Conservation (phyloP, 1,140 invertebrate genomes). For the Meloidogyne hapla region DNA sequence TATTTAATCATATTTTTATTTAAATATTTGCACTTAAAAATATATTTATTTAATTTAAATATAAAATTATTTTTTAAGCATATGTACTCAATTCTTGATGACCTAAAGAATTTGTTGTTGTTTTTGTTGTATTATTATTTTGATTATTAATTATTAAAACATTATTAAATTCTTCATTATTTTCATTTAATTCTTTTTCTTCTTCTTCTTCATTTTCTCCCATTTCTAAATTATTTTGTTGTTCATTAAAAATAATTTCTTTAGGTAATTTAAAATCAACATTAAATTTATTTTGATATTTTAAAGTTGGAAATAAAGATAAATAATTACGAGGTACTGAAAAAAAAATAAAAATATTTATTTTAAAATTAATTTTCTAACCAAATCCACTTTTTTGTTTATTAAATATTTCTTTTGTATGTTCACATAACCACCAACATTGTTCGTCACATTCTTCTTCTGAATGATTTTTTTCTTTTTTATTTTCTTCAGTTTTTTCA, state of each 20-base stretch:
- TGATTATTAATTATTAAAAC: not conserved
- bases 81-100: conserved; percentile 31
- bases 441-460: conserved; percentile 22
- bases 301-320: conserved; percentile 47
- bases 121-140: not conserved
- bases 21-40: too few relatives aligned
- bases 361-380: not conserved
- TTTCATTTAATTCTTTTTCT: not conserved
- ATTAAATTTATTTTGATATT: conserved; percentile 16
- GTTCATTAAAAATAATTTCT: not conserved
- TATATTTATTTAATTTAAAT: not conserved
- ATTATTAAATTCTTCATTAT: not conserved
- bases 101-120: not conserved
- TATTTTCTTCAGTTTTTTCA: not conserved
- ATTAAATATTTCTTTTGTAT: conserved; percentile 7
- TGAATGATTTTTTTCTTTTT: not conserved
- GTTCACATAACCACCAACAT: conserved; percentile 50
- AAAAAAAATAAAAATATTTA: not conserved
- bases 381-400: not conserved
- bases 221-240: not conserved
- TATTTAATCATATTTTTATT: too few relatives aligned
- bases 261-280: conserved; percentile 36
- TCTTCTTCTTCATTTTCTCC: not conserved
- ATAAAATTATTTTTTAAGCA: conserved; percentile 28
- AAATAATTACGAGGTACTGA: conserved; percentile 46